Base-by-base conservation (phyloP, 2,113 vertebrate genomes). In the Callospermophilus lateralis region DNA sequence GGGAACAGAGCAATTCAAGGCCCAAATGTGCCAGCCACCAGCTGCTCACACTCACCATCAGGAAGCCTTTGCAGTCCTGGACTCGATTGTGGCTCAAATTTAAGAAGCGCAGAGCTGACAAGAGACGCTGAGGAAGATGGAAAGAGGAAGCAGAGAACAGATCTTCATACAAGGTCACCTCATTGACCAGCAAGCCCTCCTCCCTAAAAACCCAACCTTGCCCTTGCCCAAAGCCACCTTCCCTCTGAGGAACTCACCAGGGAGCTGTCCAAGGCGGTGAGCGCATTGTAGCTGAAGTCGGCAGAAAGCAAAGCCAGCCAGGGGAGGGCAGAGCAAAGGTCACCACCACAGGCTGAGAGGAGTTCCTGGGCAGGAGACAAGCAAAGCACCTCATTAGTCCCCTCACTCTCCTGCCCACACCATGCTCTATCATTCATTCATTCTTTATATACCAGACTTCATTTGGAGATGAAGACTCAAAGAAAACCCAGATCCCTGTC, bases 21-120 rank as follows among this genome's bases (percentile, higher is more conserved):
- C 32, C 0, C 0, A 9, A 22, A 10, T 73, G 19, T 8, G 0
- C 20, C 4, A 0, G 15, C 30, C 61, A 30, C 4, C 32, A 70
- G 22, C 70, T 34, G 61, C 63, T 58, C 74, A 84, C 11, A 97
- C 98, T 96, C 83, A 99, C 99, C 1, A 51, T 99, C 84, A 99
- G 98, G 97, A 99, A 99, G 93, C 98, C 98, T 26, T 98, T 98
- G 67, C 99, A 99, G 88, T 99, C 99, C 97, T 98, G 99, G 88
- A 99, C 98, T 98, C 98, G 99, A 98, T 99, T 99, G 97, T 99
- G 99, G 98, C 99, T 99, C 96, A 99, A 98, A 97, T 99, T 99
- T 98, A 99, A 97, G 95, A 98, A 98, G 93, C 98, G 99, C 80
- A 99, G 97, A 68, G 99, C 98, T 76, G 99, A 99, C 94, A 99